Conservation (phyloP, 2,888 invertebrate species). For the Autographa pulchrina region DNA sequence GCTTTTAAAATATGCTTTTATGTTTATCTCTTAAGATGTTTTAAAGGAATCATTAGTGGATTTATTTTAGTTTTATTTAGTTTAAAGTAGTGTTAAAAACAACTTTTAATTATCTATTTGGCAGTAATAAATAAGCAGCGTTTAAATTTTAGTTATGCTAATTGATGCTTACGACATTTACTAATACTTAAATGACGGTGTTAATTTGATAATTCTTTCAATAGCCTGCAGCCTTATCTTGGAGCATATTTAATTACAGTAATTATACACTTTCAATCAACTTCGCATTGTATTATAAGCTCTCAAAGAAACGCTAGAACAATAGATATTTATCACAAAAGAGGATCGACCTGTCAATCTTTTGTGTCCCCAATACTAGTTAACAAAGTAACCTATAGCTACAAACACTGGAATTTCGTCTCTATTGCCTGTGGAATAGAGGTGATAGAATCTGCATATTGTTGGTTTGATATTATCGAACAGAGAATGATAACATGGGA, state of each 20-base stretch:
- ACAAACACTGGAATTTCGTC: conserved; percentile 49
- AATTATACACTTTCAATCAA: conserved; percentile 40
- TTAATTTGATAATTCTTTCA: background rate
- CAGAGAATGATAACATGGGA: conserved; percentile 77
- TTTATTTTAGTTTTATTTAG: conserved; percentile 16
- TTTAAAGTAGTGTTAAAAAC: conserved; percentile 22
- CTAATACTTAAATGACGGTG: background rate
- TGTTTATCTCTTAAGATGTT: conserved; percentile 45
- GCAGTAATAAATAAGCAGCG: background rate
- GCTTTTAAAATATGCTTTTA: conserved; percentile 55
- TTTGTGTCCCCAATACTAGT: conserved; percentile 71
- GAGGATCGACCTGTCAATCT: conserved; percentile 74
- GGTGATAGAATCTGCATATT: conserved; percentile 8
- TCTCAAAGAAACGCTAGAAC: conserved; percentile 63
- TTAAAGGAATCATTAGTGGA: conserved; percentile 21
- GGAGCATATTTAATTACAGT: conserved; percentile 43
- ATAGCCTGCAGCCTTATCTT: conserved; percentile 8
- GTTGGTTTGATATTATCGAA: conserved; percentile 72
- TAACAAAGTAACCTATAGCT: conserved; percentile 54
- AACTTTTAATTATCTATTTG: background rate
- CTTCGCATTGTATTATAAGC: conserved; percentile 50
- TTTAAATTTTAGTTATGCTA: background rate
- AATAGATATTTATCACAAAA: conserved; percentile 71
- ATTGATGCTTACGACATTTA: background rate
- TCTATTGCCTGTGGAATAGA: conserved; percentile 25